These are phyloP conservation scores for Aradus depressus DNA, from an alignment of 2,888 invertebrate species.

Conservation along the genomic window DNA sequence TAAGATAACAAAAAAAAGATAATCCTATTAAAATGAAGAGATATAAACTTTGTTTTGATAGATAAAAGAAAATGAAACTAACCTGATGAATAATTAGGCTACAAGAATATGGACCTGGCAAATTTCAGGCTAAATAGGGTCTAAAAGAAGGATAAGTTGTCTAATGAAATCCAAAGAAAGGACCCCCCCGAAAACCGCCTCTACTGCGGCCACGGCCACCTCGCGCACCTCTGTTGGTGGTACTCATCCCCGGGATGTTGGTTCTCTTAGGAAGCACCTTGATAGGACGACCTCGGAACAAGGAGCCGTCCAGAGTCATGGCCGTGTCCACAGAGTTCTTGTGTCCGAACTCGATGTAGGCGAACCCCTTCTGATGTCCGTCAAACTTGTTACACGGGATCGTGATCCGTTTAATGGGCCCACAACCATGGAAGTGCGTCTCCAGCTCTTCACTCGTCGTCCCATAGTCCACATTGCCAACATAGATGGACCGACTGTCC, in stretches of 20 bases:
- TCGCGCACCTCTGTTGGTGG: conserved; percentile 76
- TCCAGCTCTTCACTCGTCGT: conserved; percentile 98
- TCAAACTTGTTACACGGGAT: conserved; percentile 98
- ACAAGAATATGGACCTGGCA: no score
- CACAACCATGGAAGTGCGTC: conserved; percentile 98
- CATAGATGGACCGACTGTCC: conserved; percentile 91
- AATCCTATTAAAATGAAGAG: no score
- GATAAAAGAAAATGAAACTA: no score
- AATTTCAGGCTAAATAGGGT: no score
- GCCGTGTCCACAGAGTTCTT: conserved; percentile 96
- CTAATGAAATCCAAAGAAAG: no score
- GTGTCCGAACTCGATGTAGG: conserved; percentile 97
- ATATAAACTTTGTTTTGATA: no score
- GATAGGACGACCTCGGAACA: conserved; percentile 95
- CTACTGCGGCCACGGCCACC: conserved; percentile 41
- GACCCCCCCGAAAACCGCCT: no score
- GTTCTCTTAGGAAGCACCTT: conserved; percentile 98
- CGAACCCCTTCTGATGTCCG: conserved; percentile 99
- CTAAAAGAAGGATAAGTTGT: no score
- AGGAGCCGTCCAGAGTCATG: conserved; percentile 94
- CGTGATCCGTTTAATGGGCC: conserved; percentile 95
- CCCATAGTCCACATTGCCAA: conserved; percentile 93
- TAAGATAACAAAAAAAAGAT: no score
- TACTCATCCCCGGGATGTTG: conserved; percentile 90
- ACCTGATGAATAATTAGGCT: no score